Evolutionary conservation across 2,113 vertebrate genomes (phyloP).

Genomic region (Apaloderma vittatum): DNA sequence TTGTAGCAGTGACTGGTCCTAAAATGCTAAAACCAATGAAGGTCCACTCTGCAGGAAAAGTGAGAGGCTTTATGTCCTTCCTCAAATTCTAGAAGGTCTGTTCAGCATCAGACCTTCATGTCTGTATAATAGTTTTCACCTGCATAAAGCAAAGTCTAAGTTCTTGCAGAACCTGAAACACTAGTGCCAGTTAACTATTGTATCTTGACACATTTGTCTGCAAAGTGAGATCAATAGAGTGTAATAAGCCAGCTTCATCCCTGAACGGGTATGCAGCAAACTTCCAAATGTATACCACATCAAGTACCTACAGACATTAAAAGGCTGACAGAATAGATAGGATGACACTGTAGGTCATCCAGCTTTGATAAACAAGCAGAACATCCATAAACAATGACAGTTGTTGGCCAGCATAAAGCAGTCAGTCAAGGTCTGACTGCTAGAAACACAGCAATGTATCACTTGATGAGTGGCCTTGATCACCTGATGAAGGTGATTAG

Average conservation of each 20-base stretch:
- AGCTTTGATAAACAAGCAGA: background rate
- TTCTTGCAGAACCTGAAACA: background rate
- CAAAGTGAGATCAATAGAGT: background rate
- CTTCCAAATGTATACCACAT: background rate
- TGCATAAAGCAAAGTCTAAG: background rate
- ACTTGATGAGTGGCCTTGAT: background rate
- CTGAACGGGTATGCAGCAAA: background rate
- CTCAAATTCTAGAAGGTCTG: background rate
- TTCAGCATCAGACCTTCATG: background rate
- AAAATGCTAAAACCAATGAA: background rate
- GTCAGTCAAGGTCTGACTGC: background rate
- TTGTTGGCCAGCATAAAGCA: background rate
- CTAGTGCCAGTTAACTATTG: background rate
- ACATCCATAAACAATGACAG: background rate
- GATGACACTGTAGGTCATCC: background rate
- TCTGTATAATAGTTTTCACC: background rate
- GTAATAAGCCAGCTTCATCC: background rate
- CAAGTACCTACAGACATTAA: background rate
- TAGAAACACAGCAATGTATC: background rate
- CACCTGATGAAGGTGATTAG: background rate
- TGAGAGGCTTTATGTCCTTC: background rate
- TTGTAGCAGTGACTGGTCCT: background rate
- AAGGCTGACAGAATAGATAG: background rate
- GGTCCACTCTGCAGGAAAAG: background rate
- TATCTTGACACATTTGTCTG: background rate